phyloP scores from a whole-genome alignment of 2,888 invertebrate species.

The Luperina testacea region DNA sequence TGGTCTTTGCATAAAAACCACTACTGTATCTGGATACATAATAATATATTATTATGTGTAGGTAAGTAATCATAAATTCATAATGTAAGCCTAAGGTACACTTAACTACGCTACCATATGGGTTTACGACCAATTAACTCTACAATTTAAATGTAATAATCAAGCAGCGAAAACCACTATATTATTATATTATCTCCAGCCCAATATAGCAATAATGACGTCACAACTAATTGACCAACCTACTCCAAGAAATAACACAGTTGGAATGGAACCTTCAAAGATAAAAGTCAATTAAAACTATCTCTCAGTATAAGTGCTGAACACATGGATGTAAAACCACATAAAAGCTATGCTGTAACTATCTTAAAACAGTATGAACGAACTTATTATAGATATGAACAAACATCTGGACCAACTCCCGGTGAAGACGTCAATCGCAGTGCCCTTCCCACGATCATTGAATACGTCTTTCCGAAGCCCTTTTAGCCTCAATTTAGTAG shows the following conservation, averaged over 20 bases:
- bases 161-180: slow-evolving; percentile 5
- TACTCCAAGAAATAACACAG: slow-evolving; percentile 33
- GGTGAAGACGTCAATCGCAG: slow-evolving; percentile 65
- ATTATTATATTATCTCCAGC: not conserved
- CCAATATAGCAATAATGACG: slow-evolving; percentile 18
- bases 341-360: slow-evolving; percentile 26
- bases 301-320: slow-evolving; percentile 57
- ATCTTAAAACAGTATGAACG: slow-evolving; percentile 50
- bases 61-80: slow-evolving; percentile 21
- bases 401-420: slow-evolving; percentile 67
- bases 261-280: slow-evolving; percentile 33
- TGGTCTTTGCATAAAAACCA: not conserved
- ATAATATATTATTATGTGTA: slow-evolving; percentile 15
- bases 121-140: slow-evolving; percentile 16
- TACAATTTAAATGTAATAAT: slow-evolving; percentile 18
- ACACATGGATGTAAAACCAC: slow-evolving; percentile 54
- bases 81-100: slow-evolving; percentile 9
- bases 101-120: slow-evolving; percentile 27
- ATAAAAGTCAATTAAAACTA: slow-evolving; percentile 50
- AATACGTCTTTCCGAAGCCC: slow-evolving; percentile 71
- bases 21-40: not conserved
- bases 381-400: slow-evolving; percentile 56
- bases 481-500: slow-evolving; percentile 69
- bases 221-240: slow-evolving; percentile 26
- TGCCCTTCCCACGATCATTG: slow-evolving; percentile 74